Evolutionary conservation across 2,113 vertebrate species (phyloP).

Genomic region (Sitta europaea): DNA sequence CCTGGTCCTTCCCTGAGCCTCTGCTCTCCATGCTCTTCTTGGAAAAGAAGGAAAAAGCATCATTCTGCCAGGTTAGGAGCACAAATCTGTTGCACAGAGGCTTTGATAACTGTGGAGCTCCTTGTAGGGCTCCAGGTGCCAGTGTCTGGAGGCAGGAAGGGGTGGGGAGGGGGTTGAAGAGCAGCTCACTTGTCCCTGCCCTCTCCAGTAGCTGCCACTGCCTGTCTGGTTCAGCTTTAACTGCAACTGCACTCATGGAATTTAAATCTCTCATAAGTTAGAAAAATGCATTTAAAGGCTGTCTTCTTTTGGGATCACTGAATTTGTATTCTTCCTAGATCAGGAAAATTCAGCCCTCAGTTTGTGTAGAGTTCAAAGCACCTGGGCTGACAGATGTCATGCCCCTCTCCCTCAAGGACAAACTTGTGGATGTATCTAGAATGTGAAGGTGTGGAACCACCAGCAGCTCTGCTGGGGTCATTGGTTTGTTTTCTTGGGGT

Average conservation of each 20-base stretch:
- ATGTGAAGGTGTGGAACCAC: neutral
- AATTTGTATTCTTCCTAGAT: neutral
- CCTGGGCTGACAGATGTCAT: neutral
- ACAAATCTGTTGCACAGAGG: neutral
- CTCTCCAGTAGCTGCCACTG: neutral
- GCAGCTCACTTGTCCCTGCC: neutral
- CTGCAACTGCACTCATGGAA: neutral
- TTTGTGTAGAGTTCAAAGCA: neutral
- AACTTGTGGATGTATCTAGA: fast-evolving
- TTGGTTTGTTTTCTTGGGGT: neutral
- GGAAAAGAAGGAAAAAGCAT: neutral
- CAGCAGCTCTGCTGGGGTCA: fast-evolving
- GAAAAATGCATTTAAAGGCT: neutral
- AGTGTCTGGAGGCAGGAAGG: neutral
- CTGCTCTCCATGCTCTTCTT: neutral
- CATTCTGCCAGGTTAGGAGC: neutral
- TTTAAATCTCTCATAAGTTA: neutral
- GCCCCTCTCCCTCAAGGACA: neutral
- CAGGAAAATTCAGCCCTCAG: neutral
- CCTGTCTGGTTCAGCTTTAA: neutral
- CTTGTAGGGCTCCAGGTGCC: neutral
- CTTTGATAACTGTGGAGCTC: neutral
- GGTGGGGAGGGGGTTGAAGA: fast-evolving
- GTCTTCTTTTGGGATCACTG: fast-evolving
- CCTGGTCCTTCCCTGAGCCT: neutral